A percentile compares a stretch with the other conserved stretches of the same genome.
Evolutionary conservation across 2,113 vertebrate species (phyloP).

Genomic region (Pica pica): DNA sequence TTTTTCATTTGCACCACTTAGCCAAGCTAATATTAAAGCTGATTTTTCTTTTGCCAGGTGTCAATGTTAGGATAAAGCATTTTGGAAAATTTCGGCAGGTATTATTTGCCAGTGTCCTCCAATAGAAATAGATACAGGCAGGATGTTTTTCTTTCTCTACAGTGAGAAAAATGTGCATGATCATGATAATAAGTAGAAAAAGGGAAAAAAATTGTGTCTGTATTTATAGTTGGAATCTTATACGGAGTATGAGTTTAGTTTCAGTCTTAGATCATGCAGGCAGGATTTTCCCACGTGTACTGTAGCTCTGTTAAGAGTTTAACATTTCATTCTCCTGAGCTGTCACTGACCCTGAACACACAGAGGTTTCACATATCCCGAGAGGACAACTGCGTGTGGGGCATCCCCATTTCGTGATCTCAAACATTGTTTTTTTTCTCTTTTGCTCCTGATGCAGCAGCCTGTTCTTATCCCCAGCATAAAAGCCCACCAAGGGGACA

Average conservation of each 20-base stretch:
- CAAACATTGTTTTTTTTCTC: neutral
- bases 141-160: neutral
- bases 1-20: neutral
- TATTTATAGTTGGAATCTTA: neutral
- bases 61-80: neutral
- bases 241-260: neutral
- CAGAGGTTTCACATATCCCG: neutral
- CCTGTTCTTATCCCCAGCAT: neutral
- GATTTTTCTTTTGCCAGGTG: neutral
- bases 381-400: neutral
- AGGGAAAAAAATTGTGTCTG: neutral
- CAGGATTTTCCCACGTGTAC: neutral
- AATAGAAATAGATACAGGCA: neutral
- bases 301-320: neutral
- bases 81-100: neutral
- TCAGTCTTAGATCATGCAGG: neutral
- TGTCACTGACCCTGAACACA: neutral
- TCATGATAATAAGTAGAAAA: neutral
- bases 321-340: neutral
- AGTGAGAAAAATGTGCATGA: neutral
- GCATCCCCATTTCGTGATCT: neutral
- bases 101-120: neutral
- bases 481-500: neutral
- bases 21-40: neutral
- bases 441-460: neutral